phyloP scores from a whole-genome alignment of 2,888 invertebrate species.

The Nesidiocoris tenuis region DNA sequence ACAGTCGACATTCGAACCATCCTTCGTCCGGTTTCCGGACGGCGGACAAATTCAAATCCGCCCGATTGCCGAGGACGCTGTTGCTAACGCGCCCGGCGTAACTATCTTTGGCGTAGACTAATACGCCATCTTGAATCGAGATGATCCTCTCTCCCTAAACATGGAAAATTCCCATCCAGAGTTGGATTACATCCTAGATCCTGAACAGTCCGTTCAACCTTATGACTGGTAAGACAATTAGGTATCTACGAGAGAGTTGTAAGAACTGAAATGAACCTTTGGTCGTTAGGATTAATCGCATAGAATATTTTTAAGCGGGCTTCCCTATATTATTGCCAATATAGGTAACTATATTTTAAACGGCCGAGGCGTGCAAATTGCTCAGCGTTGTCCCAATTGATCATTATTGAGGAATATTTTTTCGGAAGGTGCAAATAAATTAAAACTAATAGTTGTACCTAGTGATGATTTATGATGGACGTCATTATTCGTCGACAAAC shows the following conservation, averaged over 20 bases:
- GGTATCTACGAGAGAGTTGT: not conserved
- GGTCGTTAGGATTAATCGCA: too few species aligned
- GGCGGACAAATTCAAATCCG: slow-evolving; percentile 52
- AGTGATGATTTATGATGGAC: too few species aligned
- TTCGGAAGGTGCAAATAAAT: too few species aligned
- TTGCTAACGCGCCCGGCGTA: slow-evolving; percentile 72
- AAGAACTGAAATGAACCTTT: not conserved
- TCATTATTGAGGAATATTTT: too few species aligned
- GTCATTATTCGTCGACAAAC: too few species aligned
- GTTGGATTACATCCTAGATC: not conserved
- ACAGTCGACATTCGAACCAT: slow-evolving; percentile 86
- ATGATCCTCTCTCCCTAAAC: slow-evolving; percentile 73
- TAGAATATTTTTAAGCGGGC: too few species aligned
- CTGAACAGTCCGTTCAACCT: not conserved
- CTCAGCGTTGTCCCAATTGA: too few species aligned
- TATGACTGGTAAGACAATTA: too few species aligned
- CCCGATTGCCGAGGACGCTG: slow-evolving; percentile 63
- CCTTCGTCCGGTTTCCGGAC: slow-evolving; percentile 87
- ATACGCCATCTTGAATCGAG: slow-evolving; percentile 75
- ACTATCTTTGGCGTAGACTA: slow-evolving; percentile 66
- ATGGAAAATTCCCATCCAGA: not conserved
- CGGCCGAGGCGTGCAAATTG: too few species aligned
- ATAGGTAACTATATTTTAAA: too few species aligned
- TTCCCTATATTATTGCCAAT: too few species aligned
- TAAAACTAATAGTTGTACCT: too few species aligned